Percentiles rank a stretch among this genome's conserved stretches.
Evolutionary conservation across 1,140 invertebrate genomes (phyloP).

Genomic region (Aphelinus atriplicis): DNA sequence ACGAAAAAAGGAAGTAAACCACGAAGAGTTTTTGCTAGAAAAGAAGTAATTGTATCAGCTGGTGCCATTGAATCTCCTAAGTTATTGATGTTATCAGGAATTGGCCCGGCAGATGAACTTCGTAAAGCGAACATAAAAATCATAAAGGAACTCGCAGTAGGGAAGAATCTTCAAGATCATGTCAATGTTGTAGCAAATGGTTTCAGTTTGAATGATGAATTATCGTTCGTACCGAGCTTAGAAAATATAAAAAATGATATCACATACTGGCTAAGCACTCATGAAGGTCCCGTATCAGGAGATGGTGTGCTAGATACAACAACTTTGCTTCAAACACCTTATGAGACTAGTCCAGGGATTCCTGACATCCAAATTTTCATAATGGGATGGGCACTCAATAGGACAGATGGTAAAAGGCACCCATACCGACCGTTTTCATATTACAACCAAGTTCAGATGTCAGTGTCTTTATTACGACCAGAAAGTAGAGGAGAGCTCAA

Average conservation of each 20-base stretch:
- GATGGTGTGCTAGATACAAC: not conserved
- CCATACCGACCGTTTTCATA: not conserved
- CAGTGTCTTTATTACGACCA: constrained; percentile 75
- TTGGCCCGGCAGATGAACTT: constrained; percentile 73
- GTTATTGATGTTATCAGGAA: constrained; percentile 74
- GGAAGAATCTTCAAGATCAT: constrained; percentile 70
- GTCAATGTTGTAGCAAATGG: constrained; percentile 35
- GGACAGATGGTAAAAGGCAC: not conserved
- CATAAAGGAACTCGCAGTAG: constrained; percentile 55
- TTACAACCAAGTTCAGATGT: not conserved
- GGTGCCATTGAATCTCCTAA: constrained; percentile 72
- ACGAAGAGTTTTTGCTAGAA: constrained; percentile 59
- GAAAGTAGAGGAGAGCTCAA: constrained; percentile 77
- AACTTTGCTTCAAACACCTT: not conserved
- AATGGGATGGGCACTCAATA: not conserved
- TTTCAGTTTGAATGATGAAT: no score
- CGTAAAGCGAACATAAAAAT: constrained; percentile 52
- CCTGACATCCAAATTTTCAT: not conserved
- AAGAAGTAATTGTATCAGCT: constrained; percentile 71
- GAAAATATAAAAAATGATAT: constrained; percentile 2
- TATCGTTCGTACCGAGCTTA: no score
- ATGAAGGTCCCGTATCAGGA: constrained; percentile 1
- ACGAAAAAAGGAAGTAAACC: constrained; percentile 49
- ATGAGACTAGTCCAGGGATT: not conserved
- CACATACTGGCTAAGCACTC: constrained; percentile 7